Conservation (phyloP, 2,797 vertebrate species). For the Etheostoma nigrum region DNA sequence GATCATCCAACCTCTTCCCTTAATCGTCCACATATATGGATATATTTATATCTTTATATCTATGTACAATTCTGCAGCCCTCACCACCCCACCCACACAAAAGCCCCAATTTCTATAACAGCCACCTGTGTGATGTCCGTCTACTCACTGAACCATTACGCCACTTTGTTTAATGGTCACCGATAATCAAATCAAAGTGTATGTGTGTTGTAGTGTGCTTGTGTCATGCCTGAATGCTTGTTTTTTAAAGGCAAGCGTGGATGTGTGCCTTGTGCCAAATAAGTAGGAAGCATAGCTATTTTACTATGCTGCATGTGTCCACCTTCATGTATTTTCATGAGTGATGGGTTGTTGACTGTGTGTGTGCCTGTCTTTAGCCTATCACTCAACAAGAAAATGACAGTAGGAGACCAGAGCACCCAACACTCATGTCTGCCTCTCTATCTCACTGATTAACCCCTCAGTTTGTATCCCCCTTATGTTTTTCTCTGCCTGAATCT, state of each 20-base stretch:
- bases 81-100: neutral
- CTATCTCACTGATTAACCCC: constrained; percentile 35
- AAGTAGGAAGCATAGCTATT: constrained; percentile 20
- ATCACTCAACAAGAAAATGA: constrained; percentile 73
- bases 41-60: constrained; percentile 6
- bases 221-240: constrained; percentile 19
- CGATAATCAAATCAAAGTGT: constrained; percentile 40
- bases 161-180: constrained; percentile 34
- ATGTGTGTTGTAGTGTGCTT: constrained; percentile 34
- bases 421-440: constrained; percentile 24
- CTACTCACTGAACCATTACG: constrained; percentile 39
- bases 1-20: constrained; percentile 20
- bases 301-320: constrained; percentile 32
- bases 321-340: constrained; percentile 55
- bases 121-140: constrained; percentile 49
- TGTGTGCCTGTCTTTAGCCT: constrained; percentile 53
- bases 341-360: constrained; percentile 66
- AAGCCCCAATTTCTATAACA: constrained; percentile 40
- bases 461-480: constrained; percentile 8
- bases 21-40: neutral
- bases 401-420: constrained; percentile 67
- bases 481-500: constrained; percentile 5
- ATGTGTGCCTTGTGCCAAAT: constrained; percentile 25
- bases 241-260: constrained; percentile 18
- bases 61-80: constrained; percentile 1